Percentiles rank a stretch among this genome's conserved stretches.
These are phyloP conservation scores for Temnothorax longispinosus DNA, from an alignment of 1,140 invertebrate species.

Conservation along the genomic window DNA sequence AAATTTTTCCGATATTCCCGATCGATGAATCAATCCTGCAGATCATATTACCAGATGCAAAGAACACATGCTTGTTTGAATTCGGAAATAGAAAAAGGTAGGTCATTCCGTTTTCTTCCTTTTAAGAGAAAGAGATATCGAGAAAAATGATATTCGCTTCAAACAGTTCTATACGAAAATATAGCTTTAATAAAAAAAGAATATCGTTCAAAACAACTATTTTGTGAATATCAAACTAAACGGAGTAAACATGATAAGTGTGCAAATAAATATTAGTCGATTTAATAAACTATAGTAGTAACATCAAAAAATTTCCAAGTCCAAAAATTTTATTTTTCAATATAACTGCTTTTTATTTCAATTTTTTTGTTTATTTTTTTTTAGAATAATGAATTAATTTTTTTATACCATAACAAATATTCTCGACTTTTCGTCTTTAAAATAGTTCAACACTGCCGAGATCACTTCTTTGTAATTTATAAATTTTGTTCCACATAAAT, in stretches of 20 bases:
- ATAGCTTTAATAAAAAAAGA: neutral
- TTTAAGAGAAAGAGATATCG: neutral
- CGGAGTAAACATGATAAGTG: neutral
- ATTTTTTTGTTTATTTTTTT: neutral
- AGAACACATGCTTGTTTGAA: neutral
- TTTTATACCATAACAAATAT: neutral
- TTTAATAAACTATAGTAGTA: neutral
- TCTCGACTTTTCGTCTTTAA: neutral
- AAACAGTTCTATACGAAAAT: neutral
- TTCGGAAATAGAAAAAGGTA: neutral
- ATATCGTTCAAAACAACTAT: neutral
- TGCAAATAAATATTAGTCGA: neutral
- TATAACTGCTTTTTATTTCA: neutral
- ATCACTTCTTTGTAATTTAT: neutral
- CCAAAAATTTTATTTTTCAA: neutral
- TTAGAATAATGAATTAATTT: neutral
- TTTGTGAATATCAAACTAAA: neutral
- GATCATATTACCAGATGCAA: neutral
- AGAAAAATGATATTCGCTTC: neutral
- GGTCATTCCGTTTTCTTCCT: neutral
- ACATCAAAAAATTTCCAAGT: neutral
- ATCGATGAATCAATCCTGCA: slow-evolving; percentile 10
- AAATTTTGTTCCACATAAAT: neutral
- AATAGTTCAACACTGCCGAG: neutral
- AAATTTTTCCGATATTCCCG: slow-evolving; percentile 13